These are phyloP conservation scores for Lagorchestes hirsutus DNA, from an alignment of 2,797 vertebrate genomes.

Conservation along the genomic window DNA sequence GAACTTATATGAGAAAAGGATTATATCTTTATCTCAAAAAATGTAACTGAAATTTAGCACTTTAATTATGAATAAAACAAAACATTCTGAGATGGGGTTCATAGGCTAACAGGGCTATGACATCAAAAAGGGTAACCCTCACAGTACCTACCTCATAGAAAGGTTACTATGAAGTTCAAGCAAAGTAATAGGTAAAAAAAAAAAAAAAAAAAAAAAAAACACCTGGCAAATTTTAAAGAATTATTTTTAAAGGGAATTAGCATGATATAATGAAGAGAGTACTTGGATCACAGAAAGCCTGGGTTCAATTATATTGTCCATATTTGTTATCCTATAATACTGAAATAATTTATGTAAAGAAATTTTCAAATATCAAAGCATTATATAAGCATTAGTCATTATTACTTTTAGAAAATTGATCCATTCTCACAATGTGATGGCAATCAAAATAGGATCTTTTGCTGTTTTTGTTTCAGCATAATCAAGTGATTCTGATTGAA, in stretches of 20 bases:
- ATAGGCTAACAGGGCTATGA: neutral
- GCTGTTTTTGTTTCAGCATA: too few relatives aligned
- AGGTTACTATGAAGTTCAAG: neutral
- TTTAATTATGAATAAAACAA: neutral
- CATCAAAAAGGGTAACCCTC: neutral
- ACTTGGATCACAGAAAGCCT: neutral
- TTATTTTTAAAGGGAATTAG: neutral
- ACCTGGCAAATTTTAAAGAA: neutral
- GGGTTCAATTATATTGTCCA: neutral
- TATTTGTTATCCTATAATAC: neutral
- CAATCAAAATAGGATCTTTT: too few relatives aligned
- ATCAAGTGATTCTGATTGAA: too few relatives aligned
- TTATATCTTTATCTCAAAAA: neutral
- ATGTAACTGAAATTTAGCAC: neutral
- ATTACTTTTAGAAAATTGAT: neutral
- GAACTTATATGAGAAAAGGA: neutral
- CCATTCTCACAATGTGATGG: neutral
- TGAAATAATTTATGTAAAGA: neutral
- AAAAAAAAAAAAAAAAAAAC: neutral
- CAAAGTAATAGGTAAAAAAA: neutral
- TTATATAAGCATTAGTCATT: neutral
- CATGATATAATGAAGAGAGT: neutral
- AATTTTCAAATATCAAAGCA: neutral
- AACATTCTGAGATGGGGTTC: neutral
- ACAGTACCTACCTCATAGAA: neutral